A percentile compares a stretch with the other conserved stretches of the same genome.
Evolutionary conservation across 2,888 invertebrate genomes (phyloP).

Genomic region (Crocallis elinguaria): DNA sequence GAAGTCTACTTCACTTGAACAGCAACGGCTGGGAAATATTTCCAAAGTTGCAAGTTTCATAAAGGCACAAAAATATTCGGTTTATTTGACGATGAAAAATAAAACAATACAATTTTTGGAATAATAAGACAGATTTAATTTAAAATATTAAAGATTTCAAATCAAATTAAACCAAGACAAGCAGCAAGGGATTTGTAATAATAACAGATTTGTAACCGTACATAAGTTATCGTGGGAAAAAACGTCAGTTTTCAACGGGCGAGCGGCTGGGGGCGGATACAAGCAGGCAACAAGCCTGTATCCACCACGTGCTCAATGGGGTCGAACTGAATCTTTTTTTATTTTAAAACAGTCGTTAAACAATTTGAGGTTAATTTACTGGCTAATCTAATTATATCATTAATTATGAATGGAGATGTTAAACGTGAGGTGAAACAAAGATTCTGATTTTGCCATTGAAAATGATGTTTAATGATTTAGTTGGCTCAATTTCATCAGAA

Average conservation of each 20-base stretch:
- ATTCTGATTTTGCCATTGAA: not conserved
- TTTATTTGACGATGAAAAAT: too few species aligned
- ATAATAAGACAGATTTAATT: slow-evolving; percentile 21
- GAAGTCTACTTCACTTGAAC: slow-evolving; percentile 72
- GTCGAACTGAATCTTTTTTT: slow-evolving; percentile 51
- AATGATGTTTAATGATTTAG: slow-evolving; percentile 27
- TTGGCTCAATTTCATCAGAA: slow-evolving; percentile 50
- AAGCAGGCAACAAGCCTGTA: slow-evolving; percentile 58
- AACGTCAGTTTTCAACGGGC: slow-evolving; percentile 67
- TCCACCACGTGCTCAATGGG: slow-evolving; percentile 67
- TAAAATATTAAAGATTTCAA: slow-evolving; percentile 4
- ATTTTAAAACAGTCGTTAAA: slow-evolving; percentile 33
- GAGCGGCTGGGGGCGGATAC: slow-evolving; percentile 70
- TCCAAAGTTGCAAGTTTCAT: slow-evolving; percentile 29
- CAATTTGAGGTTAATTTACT: slow-evolving; percentile 23
- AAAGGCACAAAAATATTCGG: slow-evolving; percentile 24
- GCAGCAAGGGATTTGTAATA: slow-evolving; percentile 40
- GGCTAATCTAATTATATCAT: slow-evolving; percentile 22
- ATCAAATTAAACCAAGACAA: slow-evolving; percentile 26
- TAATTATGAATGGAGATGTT: not conserved
- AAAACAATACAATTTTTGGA: too few species aligned
- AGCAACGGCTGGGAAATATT: slow-evolving; percentile 52
- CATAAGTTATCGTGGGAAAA: slow-evolving; percentile 77
- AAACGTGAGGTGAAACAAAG: not conserved
- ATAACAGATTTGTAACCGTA: slow-evolving; percentile 65